phyloP scores from a whole-genome alignment of 2,797 vertebrate genomes.

The Peromyscus nudipes region DNA sequence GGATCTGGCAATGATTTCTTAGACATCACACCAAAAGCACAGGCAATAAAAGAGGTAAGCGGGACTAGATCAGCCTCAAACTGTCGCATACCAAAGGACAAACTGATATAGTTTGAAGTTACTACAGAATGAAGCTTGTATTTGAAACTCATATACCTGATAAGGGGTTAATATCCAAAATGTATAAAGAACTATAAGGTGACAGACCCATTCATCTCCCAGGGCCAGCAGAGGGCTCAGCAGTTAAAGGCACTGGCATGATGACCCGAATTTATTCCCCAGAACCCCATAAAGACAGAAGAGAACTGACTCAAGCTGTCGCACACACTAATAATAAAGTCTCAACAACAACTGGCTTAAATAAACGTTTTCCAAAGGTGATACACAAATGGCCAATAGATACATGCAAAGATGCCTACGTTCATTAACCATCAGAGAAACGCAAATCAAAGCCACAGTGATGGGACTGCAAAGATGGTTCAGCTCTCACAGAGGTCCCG shows the following conservation, averaged over 20 bases:
- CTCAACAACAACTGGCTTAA: background rate
- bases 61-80: background rate
- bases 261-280: background rate
- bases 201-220: background rate
- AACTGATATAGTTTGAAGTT: background rate
- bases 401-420: background rate
- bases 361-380: background rate
- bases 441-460: background rate
- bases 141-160: background rate
- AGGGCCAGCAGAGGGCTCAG: background rate
- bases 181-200: background rate
- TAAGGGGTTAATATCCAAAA: background rate
- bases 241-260: background rate
- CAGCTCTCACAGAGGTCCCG: background rate
- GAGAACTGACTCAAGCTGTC: background rate
- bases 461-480: background rate
- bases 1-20: background rate
- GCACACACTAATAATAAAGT: background rate
- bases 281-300: background rate
- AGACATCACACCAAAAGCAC: background rate
- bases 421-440: background rate
- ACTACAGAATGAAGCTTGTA: background rate
- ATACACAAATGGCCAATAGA: too few relatives aligned
- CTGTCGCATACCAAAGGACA: background rate
- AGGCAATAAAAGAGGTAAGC: background rate